Base-by-base conservation (phyloP, 1,140 invertebrate genomes). In the Tribolium madens region DNA sequence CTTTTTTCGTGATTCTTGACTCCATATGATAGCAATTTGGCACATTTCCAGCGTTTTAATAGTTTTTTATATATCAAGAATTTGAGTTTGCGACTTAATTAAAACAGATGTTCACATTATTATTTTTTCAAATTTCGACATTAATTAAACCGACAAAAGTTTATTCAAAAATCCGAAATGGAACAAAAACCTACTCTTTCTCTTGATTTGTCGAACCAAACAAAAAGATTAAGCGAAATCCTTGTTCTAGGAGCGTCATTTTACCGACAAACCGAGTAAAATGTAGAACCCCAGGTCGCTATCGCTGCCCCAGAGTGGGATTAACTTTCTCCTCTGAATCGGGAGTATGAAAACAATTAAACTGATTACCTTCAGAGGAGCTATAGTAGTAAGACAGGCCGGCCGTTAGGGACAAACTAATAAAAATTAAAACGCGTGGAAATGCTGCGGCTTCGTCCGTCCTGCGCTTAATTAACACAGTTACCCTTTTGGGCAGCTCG, bases 381-480 rank as follows among this genome's bases (percentile, higher is more conserved):
- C 57, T 36, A 64, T 64, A 64, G 57, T 36, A 64, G 57, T 64
- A 64, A 64, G 57, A 64, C 57, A 64, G 57, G 57, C 10, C 57
- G 57, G 57, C 14, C 57, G 26, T 64, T 64, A 31, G 57, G 57
- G 57, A 64, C 21, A 64, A 33, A 33, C 57, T 64, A 64, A 64
- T 64, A 64, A 64, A 64, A 64, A 64, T 64, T 64, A 64, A 64
- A 64, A 64, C 26, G 57, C 57, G 57, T 64, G 57, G 57, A 64
- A 64, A 64, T 13, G 26, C 57, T 33, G 57, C 57, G 21, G 57
- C 52, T 57, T 57, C 52, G 52, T 57, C 52, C 52, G 17, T 57
- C 17, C 52, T 21, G 17, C 17, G 5, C 57, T 14, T 64, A 64
- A 64, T 64, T 64, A 64, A 64, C 21, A 33, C 7, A 31, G 26